Conservation (phyloP, 2,113 vertebrate genomes). For the Planiliza haematocheilus region DNA sequence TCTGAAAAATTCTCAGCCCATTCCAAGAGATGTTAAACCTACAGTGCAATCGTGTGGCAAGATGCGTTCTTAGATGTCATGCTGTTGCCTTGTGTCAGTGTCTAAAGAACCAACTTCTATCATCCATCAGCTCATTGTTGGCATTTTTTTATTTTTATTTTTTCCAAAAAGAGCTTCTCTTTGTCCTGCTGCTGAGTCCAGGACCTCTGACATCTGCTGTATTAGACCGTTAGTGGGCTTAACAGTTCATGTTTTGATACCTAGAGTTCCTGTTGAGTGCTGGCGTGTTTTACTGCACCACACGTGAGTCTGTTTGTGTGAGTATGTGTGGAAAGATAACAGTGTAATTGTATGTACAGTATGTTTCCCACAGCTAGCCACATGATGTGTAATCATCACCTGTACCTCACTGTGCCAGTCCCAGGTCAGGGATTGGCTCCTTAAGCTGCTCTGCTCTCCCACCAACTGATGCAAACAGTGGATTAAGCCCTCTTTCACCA, state of each 20-base stretch:
- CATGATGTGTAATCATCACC: conserved; percentile 61
- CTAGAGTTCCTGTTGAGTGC: conserved; percentile 19
- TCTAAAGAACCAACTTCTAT: background rate
- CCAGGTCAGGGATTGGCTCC: conserved; percentile 52
- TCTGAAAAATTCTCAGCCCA: too few relatives aligned
- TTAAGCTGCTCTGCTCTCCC: conserved; percentile 33
- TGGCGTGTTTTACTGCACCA: background rate
- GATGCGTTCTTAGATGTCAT: too few relatives aligned
- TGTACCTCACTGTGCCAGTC: conserved; percentile 41
- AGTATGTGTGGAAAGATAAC: background rate
- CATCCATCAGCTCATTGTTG: conserved; percentile 9
- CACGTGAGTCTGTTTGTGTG: conserved; percentile 1
- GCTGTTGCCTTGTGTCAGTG: too few relatives aligned
- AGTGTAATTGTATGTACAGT: conserved; percentile 7
- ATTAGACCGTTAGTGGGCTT: conserved; percentile 60
- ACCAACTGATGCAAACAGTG: conserved; percentile 37
- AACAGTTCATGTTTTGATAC: conserved; percentile 57
- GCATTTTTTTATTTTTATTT: conserved; percentile 38
- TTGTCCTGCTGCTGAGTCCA: conserved; percentile 53
- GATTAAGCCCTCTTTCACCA: conserved; percentile 49
- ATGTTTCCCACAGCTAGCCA: conserved; percentile 27
- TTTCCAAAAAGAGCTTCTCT: background rate
- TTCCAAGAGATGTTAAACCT: too few relatives aligned
- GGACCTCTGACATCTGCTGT: conserved; percentile 62
- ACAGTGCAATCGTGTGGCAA: too few relatives aligned